A percentile compares a stretch with the other conserved stretches of the same genome.
These are phyloP conservation scores for Troides aeacus DNA, from an alignment of 2,888 invertebrate species.

Conservation along the genomic window DNA sequence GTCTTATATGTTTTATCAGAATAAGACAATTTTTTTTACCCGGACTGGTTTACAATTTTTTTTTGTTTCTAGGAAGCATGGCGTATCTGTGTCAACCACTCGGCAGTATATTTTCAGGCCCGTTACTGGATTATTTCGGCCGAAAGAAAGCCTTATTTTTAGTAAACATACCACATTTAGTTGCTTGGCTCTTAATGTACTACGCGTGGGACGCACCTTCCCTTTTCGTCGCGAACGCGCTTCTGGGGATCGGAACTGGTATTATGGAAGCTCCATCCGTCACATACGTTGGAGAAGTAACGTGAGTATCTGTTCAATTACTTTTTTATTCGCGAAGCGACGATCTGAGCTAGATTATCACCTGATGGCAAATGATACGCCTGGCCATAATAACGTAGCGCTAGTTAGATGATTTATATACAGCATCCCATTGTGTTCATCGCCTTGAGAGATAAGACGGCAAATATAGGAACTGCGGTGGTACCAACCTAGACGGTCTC, in stretches of 20 bases:
- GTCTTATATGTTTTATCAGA: too few relatives aligned
- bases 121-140: conserved; percentile 76
- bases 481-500: too few relatives aligned
- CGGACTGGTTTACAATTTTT: conserved; percentile 6
- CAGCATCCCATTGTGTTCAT: too few relatives aligned
- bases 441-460: too few relatives aligned
- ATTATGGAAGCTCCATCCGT: conserved; percentile 81
- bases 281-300: conserved; percentile 82
- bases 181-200: conserved; percentile 80
- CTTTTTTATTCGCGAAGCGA: too few relatives aligned
- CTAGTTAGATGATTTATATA: too few relatives aligned
- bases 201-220: conserved; percentile 70
- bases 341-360: too few relatives aligned
- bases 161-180: conserved; percentile 79
- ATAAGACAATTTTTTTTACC: too few relatives aligned
- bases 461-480: too few relatives aligned
- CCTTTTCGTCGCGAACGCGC: conserved; percentile 72
- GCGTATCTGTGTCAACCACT: conserved; percentile 79
- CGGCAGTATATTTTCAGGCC: conserved; percentile 79
- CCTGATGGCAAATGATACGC: too few relatives aligned
- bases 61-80: conserved; percentile 70
- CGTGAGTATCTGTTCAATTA: conserved; percentile 45
- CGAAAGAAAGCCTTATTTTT: conserved; percentile 77
- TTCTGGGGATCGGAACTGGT: conserved; percentile 79
- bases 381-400: too few relatives aligned